Evolutionary conservation across 2,113 vertebrate genomes (phyloP), one percentile per base, ranked within the genome.

Genomic region (Plecotus auritus): DNA sequence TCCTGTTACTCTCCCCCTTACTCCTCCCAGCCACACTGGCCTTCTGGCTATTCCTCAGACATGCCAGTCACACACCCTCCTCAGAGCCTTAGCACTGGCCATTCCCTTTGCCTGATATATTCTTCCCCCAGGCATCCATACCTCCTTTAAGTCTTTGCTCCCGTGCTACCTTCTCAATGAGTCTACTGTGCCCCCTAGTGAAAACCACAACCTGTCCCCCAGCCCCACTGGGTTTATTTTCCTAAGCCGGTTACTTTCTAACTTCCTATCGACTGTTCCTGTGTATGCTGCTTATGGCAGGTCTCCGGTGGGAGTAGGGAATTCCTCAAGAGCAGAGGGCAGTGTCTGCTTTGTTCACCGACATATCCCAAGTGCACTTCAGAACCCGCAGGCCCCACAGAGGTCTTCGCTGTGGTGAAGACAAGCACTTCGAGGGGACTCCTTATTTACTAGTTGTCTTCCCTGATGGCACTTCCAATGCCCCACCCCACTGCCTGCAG

Each of bases 381-480:
- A 3, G 66, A 61, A 56, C 17, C 4, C 0, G 10, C 2, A 37
- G 76, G 42, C 45, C 70, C 54, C 70, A 0, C 2, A 22, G 2
- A 20, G 0, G 0, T 26, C 23, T 76, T n/a, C 8, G 11, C 2
- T 35, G 32, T 11, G 22, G 45, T 26, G 35, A 67, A 70, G 42
- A 45, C 23, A 4, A 20, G 54, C 64, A 28, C 2, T 26, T 6
- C 1, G 49, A 49, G 42, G 28, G 18, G 6, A 47, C 20, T 11
- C 3, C 4, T 1, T 16, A 4, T 45, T 61, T 54, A 8, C 13
- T n/a, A 77, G 28, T 9, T 54, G 23, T 47, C 77, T 56, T 47
- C 51, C 51, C 5, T 2, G 16, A 26, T 17, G 23, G 45, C 40
- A 17, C 54, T 61, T 49, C 45, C 37, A 9, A 42, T 5, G 10